A percentile compares a stretch with the other conserved stretches of the same genome.
Evolutionary conservation across 2,113 vertebrate genomes (phyloP).

Genomic region (Daboia siamensis): DNA sequence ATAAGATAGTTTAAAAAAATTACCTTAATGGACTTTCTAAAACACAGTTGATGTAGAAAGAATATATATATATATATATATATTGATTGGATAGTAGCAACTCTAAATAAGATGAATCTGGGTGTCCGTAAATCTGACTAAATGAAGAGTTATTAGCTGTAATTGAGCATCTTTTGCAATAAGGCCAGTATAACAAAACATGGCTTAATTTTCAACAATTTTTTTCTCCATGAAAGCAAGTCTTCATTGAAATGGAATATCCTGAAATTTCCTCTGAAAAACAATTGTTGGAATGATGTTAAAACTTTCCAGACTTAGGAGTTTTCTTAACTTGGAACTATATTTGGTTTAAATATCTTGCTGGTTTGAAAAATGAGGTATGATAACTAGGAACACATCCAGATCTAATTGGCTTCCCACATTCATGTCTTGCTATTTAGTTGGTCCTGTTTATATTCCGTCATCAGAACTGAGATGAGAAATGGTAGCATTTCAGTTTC

Average conservation of each 20-base stretch:
- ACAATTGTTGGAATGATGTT: background rate
- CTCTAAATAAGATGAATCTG: background rate
- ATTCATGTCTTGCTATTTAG: background rate
- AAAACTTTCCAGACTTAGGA: background rate
- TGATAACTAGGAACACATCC: background rate
- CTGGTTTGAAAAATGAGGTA: background rate
- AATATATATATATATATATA: background rate
- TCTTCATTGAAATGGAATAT: background rate
- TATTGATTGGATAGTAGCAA: background rate
- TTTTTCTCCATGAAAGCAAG: background rate
- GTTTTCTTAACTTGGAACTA: background rate
- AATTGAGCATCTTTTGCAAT: background rate
- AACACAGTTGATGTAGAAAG: background rate
- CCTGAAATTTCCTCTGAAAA: background rate
- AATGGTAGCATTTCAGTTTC: background rate
- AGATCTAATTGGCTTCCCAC: background rate
- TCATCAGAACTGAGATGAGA: background rate
- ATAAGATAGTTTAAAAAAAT: conserved; percentile 37
- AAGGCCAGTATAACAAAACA: background rate
- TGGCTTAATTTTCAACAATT: background rate
- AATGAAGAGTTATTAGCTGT: background rate
- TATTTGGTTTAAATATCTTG: background rate
- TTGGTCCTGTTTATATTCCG: background rate
- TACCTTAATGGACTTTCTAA: conserved; percentile 39
- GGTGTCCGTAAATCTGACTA: background rate